Evolutionary conservation across 2,113 vertebrate species (phyloP).

Genomic region (Polypterus senegalus): DNA sequence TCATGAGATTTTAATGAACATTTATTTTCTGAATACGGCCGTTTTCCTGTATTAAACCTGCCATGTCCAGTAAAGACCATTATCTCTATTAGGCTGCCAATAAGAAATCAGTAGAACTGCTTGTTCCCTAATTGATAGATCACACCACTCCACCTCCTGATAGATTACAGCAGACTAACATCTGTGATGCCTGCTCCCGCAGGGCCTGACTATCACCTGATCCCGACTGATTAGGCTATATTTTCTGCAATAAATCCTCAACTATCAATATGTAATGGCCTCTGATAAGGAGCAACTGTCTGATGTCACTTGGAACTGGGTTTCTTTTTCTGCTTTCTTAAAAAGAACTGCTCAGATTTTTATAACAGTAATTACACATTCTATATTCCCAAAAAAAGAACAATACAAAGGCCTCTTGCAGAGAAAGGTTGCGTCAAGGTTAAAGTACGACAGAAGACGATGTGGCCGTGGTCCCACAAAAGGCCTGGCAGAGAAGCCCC

Average conservation of each 20-base stretch:
- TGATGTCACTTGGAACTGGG: not conserved
- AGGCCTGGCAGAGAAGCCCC: too few relatives aligned
- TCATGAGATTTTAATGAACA: slow-evolving; percentile 47
- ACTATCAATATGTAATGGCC: slow-evolving; percentile 53
- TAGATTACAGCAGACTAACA: slow-evolving; percentile 53
- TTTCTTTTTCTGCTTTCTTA: not conserved
- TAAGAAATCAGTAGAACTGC: slow-evolving; percentile 56
- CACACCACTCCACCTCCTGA: slow-evolving; percentile 46
- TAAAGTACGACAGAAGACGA: too few relatives aligned
- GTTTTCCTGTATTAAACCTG: slow-evolving; percentile 37
- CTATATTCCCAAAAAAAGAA: too few relatives aligned
- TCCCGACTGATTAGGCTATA: slow-evolving; percentile 32
- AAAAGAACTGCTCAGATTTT: not conserved
- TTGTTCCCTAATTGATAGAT: slow-evolving; percentile 66
- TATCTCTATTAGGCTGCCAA: slow-evolving; percentile 62
- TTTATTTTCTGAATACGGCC: slow-evolving; percentile 36
- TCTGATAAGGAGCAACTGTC: slow-evolving; percentile 21
- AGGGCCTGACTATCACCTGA: slow-evolving; percentile 35
- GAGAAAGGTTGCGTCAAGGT: too few relatives aligned
- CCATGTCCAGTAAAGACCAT: slow-evolving; percentile 59
- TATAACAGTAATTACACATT: too few relatives aligned
- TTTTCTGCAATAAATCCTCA: slow-evolving; percentile 53
- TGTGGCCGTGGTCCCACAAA: too few relatives aligned
- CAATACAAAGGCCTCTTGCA: too few relatives aligned
- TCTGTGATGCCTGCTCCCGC: slow-evolving; percentile 43